phyloP scores from a whole-genome alignment of 2,888 invertebrate species.

The Oasisia sp. region DNA sequence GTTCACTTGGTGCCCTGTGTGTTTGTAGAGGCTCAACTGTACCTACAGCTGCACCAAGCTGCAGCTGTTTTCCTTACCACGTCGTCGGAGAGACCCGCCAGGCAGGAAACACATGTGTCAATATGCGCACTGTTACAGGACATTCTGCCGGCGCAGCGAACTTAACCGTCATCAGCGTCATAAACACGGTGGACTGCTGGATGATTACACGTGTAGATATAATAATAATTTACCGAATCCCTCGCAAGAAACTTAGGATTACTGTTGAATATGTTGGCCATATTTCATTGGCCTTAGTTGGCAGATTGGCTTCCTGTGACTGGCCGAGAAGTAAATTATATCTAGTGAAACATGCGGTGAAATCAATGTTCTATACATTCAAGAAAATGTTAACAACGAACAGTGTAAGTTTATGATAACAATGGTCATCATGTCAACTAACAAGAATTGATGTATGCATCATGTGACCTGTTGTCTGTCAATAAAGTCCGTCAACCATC shows the following conservation, averaged over 20 bases:
- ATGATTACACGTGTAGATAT: background rate
- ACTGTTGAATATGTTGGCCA: no score
- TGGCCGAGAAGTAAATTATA: no score
- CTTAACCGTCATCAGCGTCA: background rate
- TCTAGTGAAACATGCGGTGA: no score
- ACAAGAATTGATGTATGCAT: no score
- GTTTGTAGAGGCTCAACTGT: background rate
- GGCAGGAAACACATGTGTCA: background rate
- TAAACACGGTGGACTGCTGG: background rate
- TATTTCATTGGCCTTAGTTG: no score
- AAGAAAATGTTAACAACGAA: background rate
- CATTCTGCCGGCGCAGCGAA: background rate
- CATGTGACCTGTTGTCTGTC: no score
- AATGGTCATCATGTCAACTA: no score
- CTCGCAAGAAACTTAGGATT: no score
- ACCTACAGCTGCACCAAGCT: background rate
- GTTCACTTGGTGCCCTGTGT: background rate
- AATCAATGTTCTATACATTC: no score
- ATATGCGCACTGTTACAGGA: background rate
- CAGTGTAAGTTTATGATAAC: background rate
- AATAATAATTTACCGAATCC: background rate
- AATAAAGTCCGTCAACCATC: no score
- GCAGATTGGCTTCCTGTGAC: no score
- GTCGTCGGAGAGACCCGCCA: background rate
- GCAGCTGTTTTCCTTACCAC: background rate